These are phyloP conservation scores for Polypedilum pembai DNA, from an alignment of 1,140 invertebrate species.

Conservation along the genomic window DNA sequence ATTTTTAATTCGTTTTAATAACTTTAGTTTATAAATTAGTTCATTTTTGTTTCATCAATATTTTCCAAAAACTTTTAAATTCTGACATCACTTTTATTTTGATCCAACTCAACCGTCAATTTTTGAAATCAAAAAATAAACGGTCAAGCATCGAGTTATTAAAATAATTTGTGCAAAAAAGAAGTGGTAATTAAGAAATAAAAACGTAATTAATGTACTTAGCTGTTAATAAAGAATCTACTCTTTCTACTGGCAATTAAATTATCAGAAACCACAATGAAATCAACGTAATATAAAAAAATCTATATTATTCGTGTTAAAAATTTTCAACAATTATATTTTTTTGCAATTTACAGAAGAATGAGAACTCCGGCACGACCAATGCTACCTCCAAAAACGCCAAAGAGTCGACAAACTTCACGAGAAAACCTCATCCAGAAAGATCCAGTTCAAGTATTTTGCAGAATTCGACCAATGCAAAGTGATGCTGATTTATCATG, in stretches of 20 bases:
- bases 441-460: conserved; percentile 80
- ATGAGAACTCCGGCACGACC: conserved; percentile 9
- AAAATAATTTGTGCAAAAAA: not conserved
- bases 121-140: conserved; percentile 5
- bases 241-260: not conserved
- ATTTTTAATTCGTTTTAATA: no score
- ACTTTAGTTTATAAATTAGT: no score
- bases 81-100: no score
- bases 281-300: conserved; percentile 25
- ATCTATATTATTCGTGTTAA: not conserved
- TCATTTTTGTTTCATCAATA: no score
- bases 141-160: not conserved
- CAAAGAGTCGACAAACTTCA: conserved; percentile 22
- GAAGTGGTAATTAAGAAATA: no score
- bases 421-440: conserved; percentile 35
- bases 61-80: no score
- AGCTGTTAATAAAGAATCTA: not conserved
- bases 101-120: not conserved
- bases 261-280: not conserved
- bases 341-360: not conserved
- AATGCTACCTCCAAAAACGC: conserved; percentile 5
- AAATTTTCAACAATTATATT: not conserved
- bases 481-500: conserved; percentile 57
- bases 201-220: no score
- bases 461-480: conserved; percentile 68